Base-by-base conservation (phyloP, 2,797 vertebrate genomes). In the Sebastes diaconus region DNA sequence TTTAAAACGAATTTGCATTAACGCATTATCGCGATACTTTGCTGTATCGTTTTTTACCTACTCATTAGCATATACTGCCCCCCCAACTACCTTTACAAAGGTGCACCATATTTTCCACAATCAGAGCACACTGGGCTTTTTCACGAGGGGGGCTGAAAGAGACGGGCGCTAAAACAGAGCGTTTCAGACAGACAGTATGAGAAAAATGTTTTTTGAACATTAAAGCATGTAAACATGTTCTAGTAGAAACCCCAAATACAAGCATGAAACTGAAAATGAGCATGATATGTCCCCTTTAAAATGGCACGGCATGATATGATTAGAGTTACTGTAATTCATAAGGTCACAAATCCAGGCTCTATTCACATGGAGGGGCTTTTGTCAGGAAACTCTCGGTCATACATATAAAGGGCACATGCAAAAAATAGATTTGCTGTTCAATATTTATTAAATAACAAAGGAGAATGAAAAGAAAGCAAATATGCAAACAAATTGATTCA, bases 121-220 rank as follows among this genome's bases (percentile, higher is more conserved):
- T 46, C 14, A 16, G 14, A 46, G 39, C 39, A 46, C 0, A 46
- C 39, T 46, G 39, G 39, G 39, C 14, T 46, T 46, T 18, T 46
- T 46, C 42, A 46, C 0, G 6, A 46, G 14, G 42, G 0, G 0
- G 42, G 0, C 1, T 46, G 14, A 18, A 46, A 16, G 42, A 46
- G 42, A 46, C 42, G 0, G 42, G 42, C 3, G 42, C 0, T 46
- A 18, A 46, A 46, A 42, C 39, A 2, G 36, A 42, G 39, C 3
- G 5, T 42, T 42, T 42, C 39, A 42, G 39, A 42, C 39, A 42
- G 39, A 42, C 39, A 16, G 14, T 42, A 10, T 42, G 14, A 42
- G 36, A 39, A 39, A 42, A 16, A 42, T 6, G 5, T 42, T 42
- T 42, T 42, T 42, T 42, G 5, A 42, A 42, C 6, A 42, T 46